Base-by-base conservation (phyloP, 2,113 vertebrate species). In the Pycnonotus jocosus region DNA sequence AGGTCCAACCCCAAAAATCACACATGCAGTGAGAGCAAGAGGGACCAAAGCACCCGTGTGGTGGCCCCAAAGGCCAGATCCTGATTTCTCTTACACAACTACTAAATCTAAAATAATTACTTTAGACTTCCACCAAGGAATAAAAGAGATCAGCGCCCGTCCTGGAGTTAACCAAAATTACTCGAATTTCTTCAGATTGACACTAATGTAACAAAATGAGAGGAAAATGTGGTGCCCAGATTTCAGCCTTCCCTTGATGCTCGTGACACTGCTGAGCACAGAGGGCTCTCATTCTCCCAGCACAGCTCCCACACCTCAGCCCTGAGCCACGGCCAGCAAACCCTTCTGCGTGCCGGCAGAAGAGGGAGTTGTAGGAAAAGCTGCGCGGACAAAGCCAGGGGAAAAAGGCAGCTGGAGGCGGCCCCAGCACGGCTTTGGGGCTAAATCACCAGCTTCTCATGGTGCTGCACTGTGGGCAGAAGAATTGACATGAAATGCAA, bases 341-440 rank as follows among this genome's bases (percentile, higher is more conserved):
- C 66, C 92, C 94, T 96, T 95, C 91, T 94, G 89, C 81, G 6
- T 42, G 74, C 83, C 2, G 78, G 97, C 97, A 97, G 96, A 97
- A 98, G 97, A 98, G 96, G 95, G 97, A 98, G 97, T 97, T 78
- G 83, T 96, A 97, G 96, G 89, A 96, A 95, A 96, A 94, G 86
- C 89, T 96, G 92, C 80, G 0, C 6, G 27, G 91, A 95, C 81
- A 96, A 96, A 95, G 50, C 82, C 91, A 78, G 82, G 61, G 33
- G 44, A 56, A 87, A 90, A 73, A 90, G 37, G 90, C 87, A 73
- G 77, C 45, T 48, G 14, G 7, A 93, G 57, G 57, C 40, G 6
- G 57, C 31, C 61, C 1, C 20, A 89, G 44, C 58, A 33, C n/a
- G 6, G 78, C 72, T 94, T 61, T 72, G 45, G 38, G 60, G 65